Evolutionary conservation across 2,888 invertebrate species (phyloP).

Genomic region (Gymnoscelis rufifasciata): DNA sequence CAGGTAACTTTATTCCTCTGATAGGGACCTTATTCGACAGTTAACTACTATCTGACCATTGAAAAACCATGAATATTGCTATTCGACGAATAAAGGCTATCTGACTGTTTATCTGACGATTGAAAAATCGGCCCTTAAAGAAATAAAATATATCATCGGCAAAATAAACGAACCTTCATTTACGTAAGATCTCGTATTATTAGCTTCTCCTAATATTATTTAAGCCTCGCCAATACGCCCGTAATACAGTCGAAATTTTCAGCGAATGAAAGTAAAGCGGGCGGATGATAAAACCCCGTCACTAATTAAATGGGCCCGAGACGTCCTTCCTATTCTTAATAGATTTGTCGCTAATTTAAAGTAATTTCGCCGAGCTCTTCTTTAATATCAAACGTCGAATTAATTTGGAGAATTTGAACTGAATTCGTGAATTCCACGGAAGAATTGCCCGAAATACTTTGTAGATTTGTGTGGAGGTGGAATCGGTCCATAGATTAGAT

Average conservation of each 20-base stretch:
- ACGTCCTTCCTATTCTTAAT: conserved; percentile 69
- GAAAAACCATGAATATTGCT: too few relatives aligned
- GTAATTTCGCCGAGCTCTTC: conserved; percentile 54
- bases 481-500: conserved; percentile 65
- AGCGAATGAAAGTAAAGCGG: conserved; percentile 63
- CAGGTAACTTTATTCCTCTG: too few relatives aligned
- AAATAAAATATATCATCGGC: conserved; percentile 24
- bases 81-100: too few relatives aligned
- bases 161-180: conserved; percentile 30
- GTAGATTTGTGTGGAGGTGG: conserved; percentile 34
- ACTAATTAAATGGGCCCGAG: conserved; percentile 74
- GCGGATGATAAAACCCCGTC: conserved; percentile 71
- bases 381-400: conserved; percentile 54
- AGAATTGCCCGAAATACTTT: conserved; percentile 14
- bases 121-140: too few relatives aligned
- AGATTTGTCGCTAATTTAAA: conserved; percentile 75
- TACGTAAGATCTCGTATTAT: conserved; percentile 42
- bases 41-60: too few relatives aligned
- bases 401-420: conserved; percentile 39
- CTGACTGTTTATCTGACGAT: too few relatives aligned
- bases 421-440: conserved; percentile 18
- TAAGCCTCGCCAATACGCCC: conserved; percentile 65
- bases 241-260: conserved; percentile 62
- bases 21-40: too few relatives aligned
- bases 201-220: conserved; percentile 57